Evolutionary conservation across 2,888 invertebrate genomes (phyloP), one percentile per base, ranked within the genome.

Genomic region (Carpatolechia fugitivella): DNA sequence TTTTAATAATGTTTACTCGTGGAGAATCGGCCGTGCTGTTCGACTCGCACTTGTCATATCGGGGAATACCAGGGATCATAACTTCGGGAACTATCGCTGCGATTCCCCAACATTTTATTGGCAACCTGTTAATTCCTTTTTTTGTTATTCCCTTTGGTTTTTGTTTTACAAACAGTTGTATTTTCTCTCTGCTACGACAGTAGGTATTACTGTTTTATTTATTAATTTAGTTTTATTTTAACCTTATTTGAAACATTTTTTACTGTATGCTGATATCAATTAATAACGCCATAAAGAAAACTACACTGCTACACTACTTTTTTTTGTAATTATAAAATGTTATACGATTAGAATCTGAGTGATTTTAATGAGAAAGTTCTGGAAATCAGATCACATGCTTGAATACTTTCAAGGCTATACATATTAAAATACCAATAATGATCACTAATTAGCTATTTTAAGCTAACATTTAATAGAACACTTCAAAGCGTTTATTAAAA

Each of bases 1-100:
- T 87, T 90, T 88, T 86, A 85, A 88, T 86, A 83, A 74, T 80
- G 75, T 80, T 80, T 78, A 80, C 75, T 73, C 65, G 67, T 73
- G 65, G 78, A 84, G 82, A 84, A 81, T 82, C 70, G 70, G 76
- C 78, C 74, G 72, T 64, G 64, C 60, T 62, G 54, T 62, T 60
- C 56, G 64, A 65, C 70, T 78, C 71, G 72, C 76, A 77, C 69
- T 80, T 78, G 77, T 75, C 75, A 76, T 63, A 61, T 66, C 65
- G 67, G 70, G 63, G 60, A 24, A 24, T 24, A 67, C 63, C 40
- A 16, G 11, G 40, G 20, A 41, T 35, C 62, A 65, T 66, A 67
- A n/a, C 44, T 65, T 58, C 64, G 66, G 72, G 71, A 72, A 68
- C 70, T 72, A 72, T 74, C 74, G 64, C 52, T 62, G 61, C 56